Percentiles rank a stretch among this genome's conserved stretches.
Conservation (phyloP, 2,797 vertebrate species). For the Enteromius mattozi region DNA sequence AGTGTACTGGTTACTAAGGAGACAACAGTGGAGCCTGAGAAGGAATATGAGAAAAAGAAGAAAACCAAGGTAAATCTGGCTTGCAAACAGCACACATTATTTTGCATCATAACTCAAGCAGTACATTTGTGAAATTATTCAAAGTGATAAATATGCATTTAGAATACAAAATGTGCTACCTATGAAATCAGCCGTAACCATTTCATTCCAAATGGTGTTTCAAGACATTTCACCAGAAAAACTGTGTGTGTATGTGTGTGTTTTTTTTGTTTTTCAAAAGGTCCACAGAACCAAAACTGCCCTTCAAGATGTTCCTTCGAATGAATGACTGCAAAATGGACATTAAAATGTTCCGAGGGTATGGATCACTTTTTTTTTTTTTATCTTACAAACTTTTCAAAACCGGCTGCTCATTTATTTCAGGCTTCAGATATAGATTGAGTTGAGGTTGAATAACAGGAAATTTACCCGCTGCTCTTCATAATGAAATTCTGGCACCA, state of each 20-base stretch:
- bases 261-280: not conserved
- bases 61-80: not conserved
- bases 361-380: not conserved
- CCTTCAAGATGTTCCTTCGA: not conserved
- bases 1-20: not conserved
- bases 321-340: not conserved
- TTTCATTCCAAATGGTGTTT: not conserved
- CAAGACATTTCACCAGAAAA: not conserved
- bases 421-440: not conserved
- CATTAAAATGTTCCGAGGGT: not conserved
- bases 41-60: not conserved
- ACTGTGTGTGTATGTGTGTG: not conserved
- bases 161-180: not conserved
- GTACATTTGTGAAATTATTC: not conserved
- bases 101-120: not conserved
- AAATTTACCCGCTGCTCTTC: conserved; percentile 8
- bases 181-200: not conserved
- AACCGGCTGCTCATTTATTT: not conserved
- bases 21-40: not conserved
- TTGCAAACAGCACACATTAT: not conserved
- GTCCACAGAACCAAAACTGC: not conserved
- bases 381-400: not conserved
- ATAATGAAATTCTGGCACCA: conserved; percentile 18
- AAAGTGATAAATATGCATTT: not conserved
- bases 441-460: not conserved